Percentiles rank a stretch among this genome's conserved stretches.
Evolutionary conservation across 2,888 invertebrate genomes (phyloP).

Genomic region (Lepeophtheirus nordmannii): DNA sequence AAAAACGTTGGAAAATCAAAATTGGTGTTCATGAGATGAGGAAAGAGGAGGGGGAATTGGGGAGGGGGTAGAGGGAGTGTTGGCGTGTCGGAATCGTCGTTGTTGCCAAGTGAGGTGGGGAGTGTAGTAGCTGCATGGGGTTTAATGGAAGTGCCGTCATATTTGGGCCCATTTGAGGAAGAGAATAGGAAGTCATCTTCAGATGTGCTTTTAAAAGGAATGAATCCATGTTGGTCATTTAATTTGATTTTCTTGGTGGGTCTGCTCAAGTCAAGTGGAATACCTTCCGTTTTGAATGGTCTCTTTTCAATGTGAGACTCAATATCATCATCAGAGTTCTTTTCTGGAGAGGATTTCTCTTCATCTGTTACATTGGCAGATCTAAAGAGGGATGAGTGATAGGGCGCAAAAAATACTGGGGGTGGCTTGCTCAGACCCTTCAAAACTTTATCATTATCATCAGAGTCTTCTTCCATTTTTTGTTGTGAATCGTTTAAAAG

Average conservation of each 20-base stretch:
- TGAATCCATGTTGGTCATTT: background rate
- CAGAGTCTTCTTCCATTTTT: too few relatives aligned
- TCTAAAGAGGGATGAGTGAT: background rate
- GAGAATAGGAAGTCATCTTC: background rate
- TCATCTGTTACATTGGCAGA: background rate
- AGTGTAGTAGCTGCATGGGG: background rate
- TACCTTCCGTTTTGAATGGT: background rate
- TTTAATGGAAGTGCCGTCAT: background rate
- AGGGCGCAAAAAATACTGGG: slow-evolving; percentile 10
- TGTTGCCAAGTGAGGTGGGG: background rate
- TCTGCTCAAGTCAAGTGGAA: slow-evolving; percentile 22
- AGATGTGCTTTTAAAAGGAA: background rate
- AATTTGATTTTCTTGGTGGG: background rate
- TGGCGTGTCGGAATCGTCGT: background rate
- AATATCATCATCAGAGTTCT: background rate
- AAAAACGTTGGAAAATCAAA: slow-evolving; percentile 12
- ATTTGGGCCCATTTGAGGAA: too few relatives aligned
- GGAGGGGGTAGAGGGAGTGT: slow-evolving; percentile 23
- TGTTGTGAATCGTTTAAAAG: too few relatives aligned
- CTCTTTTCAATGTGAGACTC: background rate
- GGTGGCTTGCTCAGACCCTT: too few relatives aligned
- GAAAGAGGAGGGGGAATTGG: slow-evolving; percentile 10
- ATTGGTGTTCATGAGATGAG: slow-evolving; percentile 10
- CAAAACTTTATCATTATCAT: too few relatives aligned
- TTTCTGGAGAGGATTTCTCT: background rate